These are phyloP conservation scores for Alcis repandata DNA, from an alignment of 2,888 invertebrate species.

Conservation along the genomic window DNA sequence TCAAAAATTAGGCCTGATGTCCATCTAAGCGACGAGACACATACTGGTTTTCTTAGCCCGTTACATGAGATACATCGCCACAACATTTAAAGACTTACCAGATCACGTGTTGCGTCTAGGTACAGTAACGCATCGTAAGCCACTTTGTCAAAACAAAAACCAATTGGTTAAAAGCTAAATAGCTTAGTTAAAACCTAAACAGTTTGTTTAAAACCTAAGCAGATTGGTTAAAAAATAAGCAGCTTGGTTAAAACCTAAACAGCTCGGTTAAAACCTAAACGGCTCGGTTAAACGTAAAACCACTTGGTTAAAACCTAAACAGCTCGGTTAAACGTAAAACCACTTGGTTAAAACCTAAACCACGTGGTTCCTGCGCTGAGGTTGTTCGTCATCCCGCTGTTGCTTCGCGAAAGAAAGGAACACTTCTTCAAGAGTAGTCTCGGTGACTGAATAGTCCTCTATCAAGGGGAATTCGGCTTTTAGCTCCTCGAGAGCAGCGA, in stretches of 20 bases:
- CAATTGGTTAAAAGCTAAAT: background rate
- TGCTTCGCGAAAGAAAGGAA: slow-evolving; percentile 83
- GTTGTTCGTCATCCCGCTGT: background rate
- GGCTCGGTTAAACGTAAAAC: too few species aligned
- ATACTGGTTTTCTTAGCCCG: background rate
- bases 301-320: background rate
- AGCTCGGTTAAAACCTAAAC: slow-evolving; percentile 7
- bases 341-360: slow-evolving; percentile 14
- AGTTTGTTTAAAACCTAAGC: slow-evolving; percentile 4
- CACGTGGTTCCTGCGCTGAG: slow-evolving; percentile 23
- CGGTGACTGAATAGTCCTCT: slow-evolving; percentile 92
- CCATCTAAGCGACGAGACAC: background rate
- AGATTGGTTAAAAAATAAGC: background rate
- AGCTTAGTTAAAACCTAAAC: background rate
- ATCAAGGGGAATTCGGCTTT: slow-evolving; percentile 78
- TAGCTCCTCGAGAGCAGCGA: slow-evolving; percentile 86
- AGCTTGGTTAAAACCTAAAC: background rate
- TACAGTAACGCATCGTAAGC: background rate
- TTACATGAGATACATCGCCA: background rate
- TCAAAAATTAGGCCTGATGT: background rate
- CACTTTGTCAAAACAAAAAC: background rate
- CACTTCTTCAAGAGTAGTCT: slow-evolving; percentile 93
- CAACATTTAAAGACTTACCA: background rate
- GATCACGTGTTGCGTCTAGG: background rate
- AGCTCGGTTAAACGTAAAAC: too few species aligned